Evolutionary conservation across 2,888 invertebrate genomes (phyloP).

Genomic region (Parnassius apollo): DNA sequence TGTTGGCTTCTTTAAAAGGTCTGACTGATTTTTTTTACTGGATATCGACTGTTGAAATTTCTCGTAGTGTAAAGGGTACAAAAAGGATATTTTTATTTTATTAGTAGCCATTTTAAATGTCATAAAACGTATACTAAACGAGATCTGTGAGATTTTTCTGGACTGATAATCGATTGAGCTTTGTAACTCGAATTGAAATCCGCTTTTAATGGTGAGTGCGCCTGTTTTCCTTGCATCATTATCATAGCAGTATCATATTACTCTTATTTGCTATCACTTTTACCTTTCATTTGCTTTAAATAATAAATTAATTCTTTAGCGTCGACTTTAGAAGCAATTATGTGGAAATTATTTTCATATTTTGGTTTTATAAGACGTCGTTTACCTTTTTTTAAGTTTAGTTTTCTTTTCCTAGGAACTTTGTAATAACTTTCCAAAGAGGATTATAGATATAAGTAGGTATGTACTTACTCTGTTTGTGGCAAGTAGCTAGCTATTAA

Average conservation of each 20-base stretch:
- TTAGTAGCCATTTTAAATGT: slow-evolving; percentile 47
- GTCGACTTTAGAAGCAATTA: too few relatives aligned
- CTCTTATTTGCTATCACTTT: slow-evolving; percentile 11
- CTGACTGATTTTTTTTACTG: slow-evolving; percentile 43
- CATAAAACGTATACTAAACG: slow-evolving; percentile 30
- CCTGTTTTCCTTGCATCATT: slow-evolving; percentile 22
- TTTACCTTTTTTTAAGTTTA: too few relatives aligned
- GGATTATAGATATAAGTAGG: neutral
- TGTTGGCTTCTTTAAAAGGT: too few relatives aligned
- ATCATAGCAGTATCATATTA: too few relatives aligned
- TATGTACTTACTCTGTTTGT: slow-evolving; percentile 35
- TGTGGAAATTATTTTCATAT: too few relatives aligned
- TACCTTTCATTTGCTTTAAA: slow-evolving; percentile 19
- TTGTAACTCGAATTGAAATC: slow-evolving; percentile 27
- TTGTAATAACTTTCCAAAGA: too few relatives aligned
- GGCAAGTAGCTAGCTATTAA: slow-evolving; percentile 37
- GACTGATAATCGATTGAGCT: slow-evolving; percentile 29
- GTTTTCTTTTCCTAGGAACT: too few relatives aligned
- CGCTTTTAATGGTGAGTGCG: slow-evolving; percentile 20
- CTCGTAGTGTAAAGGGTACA: slow-evolving; percentile 33
- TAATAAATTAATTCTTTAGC: neutral
- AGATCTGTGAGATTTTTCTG: slow-evolving; percentile 37
- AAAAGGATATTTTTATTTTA: slow-evolving; percentile 34
- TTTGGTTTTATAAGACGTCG: too few relatives aligned
- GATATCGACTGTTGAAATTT: slow-evolving; percentile 58